Conservation (phyloP, 2,797 vertebrate species). For the Sebastiscus albofasciatus region DNA sequence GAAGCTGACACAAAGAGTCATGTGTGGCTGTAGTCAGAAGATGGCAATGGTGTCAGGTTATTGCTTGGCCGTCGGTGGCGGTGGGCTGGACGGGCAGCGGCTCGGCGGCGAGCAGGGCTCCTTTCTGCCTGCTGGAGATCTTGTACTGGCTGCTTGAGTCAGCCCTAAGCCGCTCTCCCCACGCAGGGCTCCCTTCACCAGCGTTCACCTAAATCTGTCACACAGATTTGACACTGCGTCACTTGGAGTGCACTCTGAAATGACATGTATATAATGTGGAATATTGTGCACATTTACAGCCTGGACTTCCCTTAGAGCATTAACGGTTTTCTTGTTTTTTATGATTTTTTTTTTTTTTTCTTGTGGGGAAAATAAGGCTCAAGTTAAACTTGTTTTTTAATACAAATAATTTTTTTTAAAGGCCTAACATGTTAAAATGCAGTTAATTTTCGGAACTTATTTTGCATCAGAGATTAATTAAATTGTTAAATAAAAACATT, state of each 20-base stretch:
- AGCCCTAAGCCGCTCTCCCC: constrained; percentile 89
- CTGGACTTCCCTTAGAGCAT: constrained; percentile 82
- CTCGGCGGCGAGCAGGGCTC: constrained; percentile 66
- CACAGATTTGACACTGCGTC: constrained; percentile 98
- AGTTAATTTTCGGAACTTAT: neutral
- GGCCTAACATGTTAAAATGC: neutral
- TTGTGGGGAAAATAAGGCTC: neutral
- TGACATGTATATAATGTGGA: constrained; percentile 99
- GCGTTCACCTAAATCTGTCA: constrained; percentile 99
- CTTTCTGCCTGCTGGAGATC: constrained; percentile 89
- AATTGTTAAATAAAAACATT: constrained; percentile 4
- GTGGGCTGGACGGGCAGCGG: constrained; percentile 61
- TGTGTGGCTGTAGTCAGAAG: constrained; percentile 63
- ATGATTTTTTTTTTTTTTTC: neutral
- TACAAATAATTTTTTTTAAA: neutral
- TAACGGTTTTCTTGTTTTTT: constrained; percentile 48
- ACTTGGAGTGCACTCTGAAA: constrained; percentile 91
- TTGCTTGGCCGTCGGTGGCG: constrained; percentile 56
- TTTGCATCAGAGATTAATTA: constrained; percentile 1
- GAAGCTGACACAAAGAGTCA: constrained; percentile 29
- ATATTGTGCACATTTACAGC: constrained; percentile 99
- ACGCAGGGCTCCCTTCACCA: constrained; percentile 89
- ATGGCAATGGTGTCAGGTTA: constrained; percentile 70
- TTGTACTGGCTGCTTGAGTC: constrained; percentile 88
- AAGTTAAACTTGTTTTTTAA: neutral